phyloP scores from a whole-genome alignment of 2,888 invertebrate genomes.

The Corythucha ciliata region DNA sequence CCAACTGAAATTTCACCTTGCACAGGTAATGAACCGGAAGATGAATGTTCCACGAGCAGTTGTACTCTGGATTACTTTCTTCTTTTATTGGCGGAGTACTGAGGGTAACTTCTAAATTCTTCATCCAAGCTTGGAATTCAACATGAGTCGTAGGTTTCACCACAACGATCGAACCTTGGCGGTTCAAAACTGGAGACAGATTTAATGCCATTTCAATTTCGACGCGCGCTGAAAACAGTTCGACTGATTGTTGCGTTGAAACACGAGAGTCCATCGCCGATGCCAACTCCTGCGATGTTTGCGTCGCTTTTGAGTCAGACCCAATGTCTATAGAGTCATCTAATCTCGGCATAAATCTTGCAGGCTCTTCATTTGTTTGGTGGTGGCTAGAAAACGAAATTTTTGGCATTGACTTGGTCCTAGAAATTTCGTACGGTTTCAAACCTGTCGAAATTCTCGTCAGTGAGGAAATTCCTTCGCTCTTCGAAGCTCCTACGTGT shows the following conservation, averaged over 20 bases:
- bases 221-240: constrained; percentile 15
- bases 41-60: constrained; percentile 19
- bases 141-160: constrained; percentile 13
- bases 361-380: no score
- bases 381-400: no score
- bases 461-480: no score
- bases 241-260: no score
- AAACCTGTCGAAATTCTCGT: no score
- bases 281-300: constrained; percentile 13
- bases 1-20: constrained; percentile 4
- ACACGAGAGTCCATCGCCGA: no score
- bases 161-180: background rate
- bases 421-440: no score
- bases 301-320: constrained; percentile 20
- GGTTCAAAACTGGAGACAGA: background rate
- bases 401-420: no score
- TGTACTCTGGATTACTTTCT: constrained; percentile 15
- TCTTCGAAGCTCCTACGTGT: no score
- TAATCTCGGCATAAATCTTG: no score
- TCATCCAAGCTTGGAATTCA: constrained; percentile 18
- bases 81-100: constrained; percentile 10
- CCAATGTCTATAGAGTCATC: constrained; percentile 14
- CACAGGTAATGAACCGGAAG: constrained; percentile 14
- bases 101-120: constrained; percentile 14
- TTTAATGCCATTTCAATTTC: constrained; percentile 19